Evolutionary conservation across 2,888 invertebrate genomes (phyloP).

Genomic region (Halictus quadricinctus): DNA sequence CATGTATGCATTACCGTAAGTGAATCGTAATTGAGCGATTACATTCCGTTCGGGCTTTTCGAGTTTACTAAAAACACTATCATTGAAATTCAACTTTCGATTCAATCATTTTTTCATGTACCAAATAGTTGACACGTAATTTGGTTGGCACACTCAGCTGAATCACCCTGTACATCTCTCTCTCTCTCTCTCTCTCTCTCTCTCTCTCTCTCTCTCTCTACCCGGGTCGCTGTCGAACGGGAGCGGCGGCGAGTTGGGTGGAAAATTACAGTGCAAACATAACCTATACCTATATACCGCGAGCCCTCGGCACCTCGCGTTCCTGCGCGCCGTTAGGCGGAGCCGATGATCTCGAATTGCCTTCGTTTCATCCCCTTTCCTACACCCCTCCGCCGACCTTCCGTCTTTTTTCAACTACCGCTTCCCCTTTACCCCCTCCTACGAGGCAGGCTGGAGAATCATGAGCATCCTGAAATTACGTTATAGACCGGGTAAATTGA

Average conservation of each 20-base stretch:
- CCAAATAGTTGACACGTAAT: neutral
- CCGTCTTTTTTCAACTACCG: conserved; percentile 5
- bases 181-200: conserved; percentile 12
- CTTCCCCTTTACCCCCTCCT: neutral
- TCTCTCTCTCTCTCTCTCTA: conserved; percentile 3
- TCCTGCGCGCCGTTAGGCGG: conserved; percentile 62
- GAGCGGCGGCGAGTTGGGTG: conserved; percentile 65
- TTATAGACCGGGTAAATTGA: conserved; percentile 28
- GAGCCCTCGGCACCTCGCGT: conserved; percentile 45
- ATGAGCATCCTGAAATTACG: conserved; percentile 35
- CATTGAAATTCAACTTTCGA: too few species aligned
- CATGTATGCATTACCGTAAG: too few species aligned
- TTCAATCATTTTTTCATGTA: neutral
- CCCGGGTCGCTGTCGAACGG: conserved; percentile 41
- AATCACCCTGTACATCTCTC: neutral
- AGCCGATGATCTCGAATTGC: conserved; percentile 68
- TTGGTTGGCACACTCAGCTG: neutral
- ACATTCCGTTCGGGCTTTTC: too few species aligned
- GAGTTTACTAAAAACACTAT: too few species aligned
- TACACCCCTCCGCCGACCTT: neutral
- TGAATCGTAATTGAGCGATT: too few species aligned
- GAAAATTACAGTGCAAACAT: conserved; percentile 81
- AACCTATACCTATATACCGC: conserved; percentile 66
- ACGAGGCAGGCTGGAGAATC: conserved; percentile 29
- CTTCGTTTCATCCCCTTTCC: conserved; percentile 28